Evolutionary conservation across 1,140 invertebrate genomes (phyloP), one percentile per base, ranked within the genome.

Genomic region (Trinorchestia longiramus): DNA sequence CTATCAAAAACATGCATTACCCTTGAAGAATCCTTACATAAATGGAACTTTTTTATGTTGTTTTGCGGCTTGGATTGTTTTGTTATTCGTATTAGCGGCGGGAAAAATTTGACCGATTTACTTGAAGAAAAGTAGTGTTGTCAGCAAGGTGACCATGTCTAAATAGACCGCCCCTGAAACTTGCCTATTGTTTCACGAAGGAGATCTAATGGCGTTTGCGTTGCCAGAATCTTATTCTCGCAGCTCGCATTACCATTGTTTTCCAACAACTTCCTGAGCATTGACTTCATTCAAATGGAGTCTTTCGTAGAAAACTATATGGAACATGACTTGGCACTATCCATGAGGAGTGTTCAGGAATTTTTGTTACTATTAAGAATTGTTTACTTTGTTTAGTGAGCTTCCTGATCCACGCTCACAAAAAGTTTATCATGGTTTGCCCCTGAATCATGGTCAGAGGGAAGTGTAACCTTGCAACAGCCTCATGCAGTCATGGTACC

Each of bases 111-210:
- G 92, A 43, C 36, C 92, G 44, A 94, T 94, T 94, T 94, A 47
- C 41, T 47, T 11, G 44, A 94, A 43, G 92, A 43, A 45, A 94
- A 94, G 43, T 94, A 41, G 88, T 36, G 92, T 43, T 94, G 92
- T 94, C 92, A 94, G 43, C 92, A 94, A 47, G 92, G 43, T 42
- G 44, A 45, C 92, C 36, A 44, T 44, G 92, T 43, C 92, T 47
- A 94, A 94, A 94, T 45, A 94, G 92, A 45, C 43, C 47, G 92
- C 92, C 92, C 92, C 92, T 94, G 92, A 94, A 94, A 94, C 92
- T 94, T 47, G 92, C 6, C 92, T 47, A 94, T 94, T 94, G 92
- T 94, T 94, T 40, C 43, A 6, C 88, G 41, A 41, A 90, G 62
- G 88, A 90, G 88, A 90, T 90, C 44, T 94, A 94, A 47, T 77